Base-by-base conservation (phyloP, 1,140 invertebrate species). In the Bombus pascuorum region DNA sequence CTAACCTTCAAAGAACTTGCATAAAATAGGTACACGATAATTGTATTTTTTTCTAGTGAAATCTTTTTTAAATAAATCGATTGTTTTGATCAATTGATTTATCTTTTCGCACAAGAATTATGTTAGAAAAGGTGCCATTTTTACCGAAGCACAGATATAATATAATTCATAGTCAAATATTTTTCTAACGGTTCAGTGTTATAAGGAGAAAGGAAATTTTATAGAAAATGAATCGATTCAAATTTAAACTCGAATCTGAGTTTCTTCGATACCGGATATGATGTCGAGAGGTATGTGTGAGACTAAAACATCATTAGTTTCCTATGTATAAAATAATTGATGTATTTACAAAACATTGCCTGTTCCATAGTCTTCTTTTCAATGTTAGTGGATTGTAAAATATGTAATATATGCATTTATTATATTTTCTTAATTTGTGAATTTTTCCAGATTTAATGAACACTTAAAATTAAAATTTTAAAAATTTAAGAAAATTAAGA, bases 131-230 rank as follows among this genome's bases (percentile, higher is more conserved):
- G n/a, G 70, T 73, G n/a, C n/a, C 15, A 47, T 32, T 34, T 13
- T 37, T 75, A 25, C 9, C 25, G 25, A 25, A 34, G 34, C 18
- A 37, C 28, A 57, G 25, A 37, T 59, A 37, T 34, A 76, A 76
- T 37, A 32, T 73, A 75, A 75, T 75, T 65, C 18, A 47, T n/a
- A 47, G 34, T 13, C 4, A 44, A 74, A 39, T 82, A 82, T 82
- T 82, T 82, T 82, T 82, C 53, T 82, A 82, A 59, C n/a, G 4
- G 57, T 74, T 65, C 42, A 37, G 25, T 82, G 32, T 65, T 76
- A 42, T 74, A 65, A 72, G 6, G 25, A 22, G 57, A 12, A 65
- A 37, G 3, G 25, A 34, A 59, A 34, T 37, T 22, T 13, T 71
- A 53, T 70, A 32, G 4, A 66, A 32, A 66, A 13, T 8, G 62